phyloP scores from a whole-genome alignment of 2,888 invertebrate genomes.

The Cephus nigrinus region DNA sequence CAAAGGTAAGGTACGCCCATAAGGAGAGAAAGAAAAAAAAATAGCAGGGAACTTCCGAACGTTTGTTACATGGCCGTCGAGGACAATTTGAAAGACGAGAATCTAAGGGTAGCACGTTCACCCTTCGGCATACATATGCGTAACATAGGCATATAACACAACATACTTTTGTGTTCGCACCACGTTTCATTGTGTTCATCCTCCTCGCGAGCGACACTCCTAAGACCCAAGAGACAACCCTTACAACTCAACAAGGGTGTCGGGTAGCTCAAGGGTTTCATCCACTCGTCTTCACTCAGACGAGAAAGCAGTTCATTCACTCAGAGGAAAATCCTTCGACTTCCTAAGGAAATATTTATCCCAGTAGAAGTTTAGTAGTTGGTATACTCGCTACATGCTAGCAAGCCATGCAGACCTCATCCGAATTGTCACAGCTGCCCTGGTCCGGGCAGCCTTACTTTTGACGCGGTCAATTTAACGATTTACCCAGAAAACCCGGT shows the following conservation, averaged over 20 bases:
- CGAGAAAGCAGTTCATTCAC: conserved; percentile 1
- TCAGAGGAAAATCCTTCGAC: background rate
- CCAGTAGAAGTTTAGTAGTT: background rate
- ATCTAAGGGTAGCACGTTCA: background rate
- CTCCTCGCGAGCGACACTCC: conserved; percentile 34
- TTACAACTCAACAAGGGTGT: conserved; percentile 46
- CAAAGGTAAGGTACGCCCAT: background rate
- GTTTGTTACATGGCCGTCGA: conserved; percentile 2
- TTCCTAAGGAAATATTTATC: background rate
- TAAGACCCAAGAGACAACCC: conserved; percentile 34
- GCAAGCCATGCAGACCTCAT: background rate
- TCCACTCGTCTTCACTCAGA: conserved; percentile 5
- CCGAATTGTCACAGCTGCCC: conserved; percentile 45
- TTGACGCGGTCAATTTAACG: conserved; percentile 43
- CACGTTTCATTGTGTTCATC: conserved; percentile 33
- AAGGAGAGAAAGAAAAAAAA: background rate
- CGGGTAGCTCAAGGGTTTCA: conserved; percentile 54
- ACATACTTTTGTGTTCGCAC: conserved; percentile 2
- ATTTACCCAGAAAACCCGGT: conserved; percentile 25
- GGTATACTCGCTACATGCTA: background rate
- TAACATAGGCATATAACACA: background rate
- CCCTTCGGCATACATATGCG: background rate
- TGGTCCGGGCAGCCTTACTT: conserved; percentile 12
- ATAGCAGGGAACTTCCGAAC: conserved; percentile 10
- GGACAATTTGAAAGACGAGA: background rate